phyloP scores from a whole-genome alignment of 2,113 vertebrate species.

The Talpa occidentalis region DNA sequence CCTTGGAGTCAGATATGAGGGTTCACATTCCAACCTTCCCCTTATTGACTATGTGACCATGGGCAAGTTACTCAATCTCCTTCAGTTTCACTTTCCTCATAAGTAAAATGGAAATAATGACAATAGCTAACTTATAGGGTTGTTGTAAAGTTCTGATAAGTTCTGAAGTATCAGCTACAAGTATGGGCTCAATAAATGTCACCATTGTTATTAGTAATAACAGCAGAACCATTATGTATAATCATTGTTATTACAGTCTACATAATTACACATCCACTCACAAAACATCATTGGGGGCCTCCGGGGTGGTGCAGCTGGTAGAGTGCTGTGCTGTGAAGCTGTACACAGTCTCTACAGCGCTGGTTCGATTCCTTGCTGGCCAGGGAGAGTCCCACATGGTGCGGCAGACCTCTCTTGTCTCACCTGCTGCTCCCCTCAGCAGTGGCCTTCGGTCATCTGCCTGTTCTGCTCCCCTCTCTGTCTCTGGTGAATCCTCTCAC shows the following conservation, averaged over 20 bases:
- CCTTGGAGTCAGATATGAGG: neutral
- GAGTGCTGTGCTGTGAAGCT: too few relatives aligned
- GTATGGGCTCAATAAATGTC: neutral
- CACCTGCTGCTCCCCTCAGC: too few relatives aligned
- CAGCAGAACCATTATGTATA: neutral
- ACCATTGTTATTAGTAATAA: neutral
- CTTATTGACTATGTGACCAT: neutral
- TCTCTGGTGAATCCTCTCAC: too few relatives aligned
- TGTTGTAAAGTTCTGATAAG: neutral
- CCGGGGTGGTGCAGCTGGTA: too few relatives aligned
- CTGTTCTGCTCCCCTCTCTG: too few relatives aligned
- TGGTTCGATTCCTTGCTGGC: too few relatives aligned
- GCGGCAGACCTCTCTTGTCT: too few relatives aligned
- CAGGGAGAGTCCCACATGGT: too few relatives aligned
- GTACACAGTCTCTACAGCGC: too few relatives aligned
- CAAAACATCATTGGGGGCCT: neutral
- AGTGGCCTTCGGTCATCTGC: too few relatives aligned
- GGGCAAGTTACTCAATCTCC: neutral
- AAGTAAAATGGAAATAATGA: neutral
- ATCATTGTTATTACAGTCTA: neutral
- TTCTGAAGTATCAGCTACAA: neutral
- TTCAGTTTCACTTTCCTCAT: neutral
- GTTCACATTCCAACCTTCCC: slow-evolving; percentile 13
- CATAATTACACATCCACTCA: neutral
- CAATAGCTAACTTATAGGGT: neutral